Evolutionary conservation across 2,797 vertebrate species (phyloP), one percentile per base, ranked within the genome.

Genomic region (Melanotaenia maccullochi): DNA sequence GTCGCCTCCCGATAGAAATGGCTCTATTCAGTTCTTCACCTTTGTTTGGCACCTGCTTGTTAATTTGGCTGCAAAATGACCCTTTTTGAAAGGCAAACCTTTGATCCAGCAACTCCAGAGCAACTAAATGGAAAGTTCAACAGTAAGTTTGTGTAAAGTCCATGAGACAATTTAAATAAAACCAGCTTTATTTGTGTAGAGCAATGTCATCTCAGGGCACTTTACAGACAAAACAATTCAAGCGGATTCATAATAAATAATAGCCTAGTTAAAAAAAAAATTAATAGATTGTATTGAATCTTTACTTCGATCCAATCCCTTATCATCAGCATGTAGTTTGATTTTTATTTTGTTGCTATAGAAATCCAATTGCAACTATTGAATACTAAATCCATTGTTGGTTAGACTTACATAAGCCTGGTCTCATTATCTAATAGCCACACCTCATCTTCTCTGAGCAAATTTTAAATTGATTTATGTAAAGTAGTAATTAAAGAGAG

Each of bases 401-500:
- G 13, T 28, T 16, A 25, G 52, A 55, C 24, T 38, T 60, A n/a
- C 20, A 60, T 12, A 40, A 60, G 22, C 13, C 13, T 22, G 14
- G 12, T 61, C 16, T 28, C 38, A 42, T 61, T 61, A 42, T 18
- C 36, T 44, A 44, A 61, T 24, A 44, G 36, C 38, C 24, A 28
- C 36, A 61, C 24, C 14, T 61, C 25, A 9, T 44, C 16, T 61
- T 28, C 14, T 61, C 24, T 42, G 24, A 63, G 22, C 12, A 64
- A 7, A 24, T 40, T 62, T 75, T 32, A 52, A 54, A 47, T 30
- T 25, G 25, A 59, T 67, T 69, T 22, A 42, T 69, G 33, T 52
- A 55, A 57, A 75, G 72, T 14, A 51, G 61, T 42, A 16, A 42
- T 42, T 42, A 42, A 12, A 16, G 5, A 5, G 13, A 4, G 40